Conservation (phyloP, 2,797 vertebrate species). For the Clarias pachynema region DNA sequence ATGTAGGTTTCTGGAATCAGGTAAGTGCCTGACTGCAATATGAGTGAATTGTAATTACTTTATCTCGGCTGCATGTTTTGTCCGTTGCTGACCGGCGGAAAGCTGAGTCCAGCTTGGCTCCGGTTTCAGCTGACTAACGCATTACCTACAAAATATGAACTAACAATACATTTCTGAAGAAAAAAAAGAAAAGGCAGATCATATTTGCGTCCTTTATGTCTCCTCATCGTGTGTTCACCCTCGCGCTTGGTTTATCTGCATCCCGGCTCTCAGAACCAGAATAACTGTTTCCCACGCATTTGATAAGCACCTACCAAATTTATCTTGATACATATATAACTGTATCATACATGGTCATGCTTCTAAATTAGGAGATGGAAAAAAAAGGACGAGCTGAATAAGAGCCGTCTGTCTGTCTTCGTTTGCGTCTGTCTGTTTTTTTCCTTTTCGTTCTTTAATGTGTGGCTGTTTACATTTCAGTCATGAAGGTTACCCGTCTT, state of each 20-base stretch:
- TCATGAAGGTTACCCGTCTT: background rate
- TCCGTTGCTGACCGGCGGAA: constrained; percentile 22
- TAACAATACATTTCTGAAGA: background rate
- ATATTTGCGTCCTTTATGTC: background rate
- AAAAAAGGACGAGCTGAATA: background rate
- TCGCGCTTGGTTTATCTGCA: background rate
- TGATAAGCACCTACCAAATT: constrained; percentile 45
- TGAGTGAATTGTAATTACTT: constrained; percentile 29
- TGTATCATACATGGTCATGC: constrained; percentile 45
- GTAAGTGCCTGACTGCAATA: background rate
- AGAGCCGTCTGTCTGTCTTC: background rate
- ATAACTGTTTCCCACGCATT: constrained; percentile 37
- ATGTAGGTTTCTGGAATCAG: background rate
- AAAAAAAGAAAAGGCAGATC: background rate
- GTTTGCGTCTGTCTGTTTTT: background rate
- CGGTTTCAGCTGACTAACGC: constrained; percentile 11
- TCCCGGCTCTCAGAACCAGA: constrained; percentile 22
- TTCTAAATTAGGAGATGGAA: background rate
- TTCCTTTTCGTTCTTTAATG: constrained; percentile 6
- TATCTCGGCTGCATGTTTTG: constrained; percentile 27
- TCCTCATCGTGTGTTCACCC: background rate
- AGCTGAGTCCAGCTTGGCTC: constrained; percentile 9
- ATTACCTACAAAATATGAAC: constrained; percentile 4
- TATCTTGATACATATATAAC: constrained; percentile 33
- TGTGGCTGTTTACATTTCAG: constrained; percentile 2